Percentiles rank a stretch among this genome's conserved stretches.
These are phyloP conservation scores for Rhadina sibilatrix DNA, from an alignment of 2,113 vertebrate genomes.

Conservation along the genomic window DNA sequence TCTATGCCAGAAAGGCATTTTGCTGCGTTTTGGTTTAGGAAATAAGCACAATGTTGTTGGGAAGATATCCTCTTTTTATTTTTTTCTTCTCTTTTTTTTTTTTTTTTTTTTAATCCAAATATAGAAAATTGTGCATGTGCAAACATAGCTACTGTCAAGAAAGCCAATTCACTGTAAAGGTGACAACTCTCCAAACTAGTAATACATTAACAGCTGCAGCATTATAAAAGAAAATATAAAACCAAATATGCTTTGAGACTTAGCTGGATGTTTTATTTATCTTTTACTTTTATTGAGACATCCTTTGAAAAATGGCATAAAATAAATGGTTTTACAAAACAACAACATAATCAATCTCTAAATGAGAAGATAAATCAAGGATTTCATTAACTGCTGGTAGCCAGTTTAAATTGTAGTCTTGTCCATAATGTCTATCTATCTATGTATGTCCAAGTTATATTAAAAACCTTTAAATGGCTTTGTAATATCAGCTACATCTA, in stretches of 20 bases:
- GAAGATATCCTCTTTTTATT: slow-evolving; percentile 6
- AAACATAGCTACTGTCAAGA: slow-evolving; percentile 46
- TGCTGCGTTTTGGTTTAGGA: slow-evolving; percentile 53
- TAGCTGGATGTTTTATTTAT: slow-evolving; percentile 70
- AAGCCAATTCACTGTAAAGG: slow-evolving; percentile 45
- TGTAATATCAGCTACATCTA: slow-evolving; percentile 91
- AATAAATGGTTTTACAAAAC: slow-evolving; percentile 90
- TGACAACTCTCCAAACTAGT: slow-evolving; percentile 61
- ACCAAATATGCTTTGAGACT: slow-evolving; percentile 69
- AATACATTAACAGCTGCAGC: slow-evolving; percentile 65
- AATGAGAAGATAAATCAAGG: slow-evolving; percentile 91
- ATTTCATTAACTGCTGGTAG: slow-evolving; percentile 96
- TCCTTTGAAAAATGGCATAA: slow-evolving; percentile 82
- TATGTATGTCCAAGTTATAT: slow-evolving; percentile 90
- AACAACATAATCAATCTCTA: slow-evolving; percentile 95
- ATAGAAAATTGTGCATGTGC: slow-evolving; percentile 32
- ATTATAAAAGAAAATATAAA: slow-evolving; percentile 75
- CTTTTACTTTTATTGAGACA: slow-evolving; percentile 73
- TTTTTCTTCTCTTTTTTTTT: neutral
- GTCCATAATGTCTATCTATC: slow-evolving; percentile 93
- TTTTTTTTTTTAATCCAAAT: neutral
- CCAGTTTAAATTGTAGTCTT: slow-evolving; percentile 92
- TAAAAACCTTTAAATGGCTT: slow-evolving; percentile 97
- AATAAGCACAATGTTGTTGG: slow-evolving; percentile 27
- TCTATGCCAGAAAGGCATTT: slow-evolving; percentile 58